Conservation (phyloP, 92 coral and sea anemone genomes). For the Epizoanthus rinbou region DNA sequence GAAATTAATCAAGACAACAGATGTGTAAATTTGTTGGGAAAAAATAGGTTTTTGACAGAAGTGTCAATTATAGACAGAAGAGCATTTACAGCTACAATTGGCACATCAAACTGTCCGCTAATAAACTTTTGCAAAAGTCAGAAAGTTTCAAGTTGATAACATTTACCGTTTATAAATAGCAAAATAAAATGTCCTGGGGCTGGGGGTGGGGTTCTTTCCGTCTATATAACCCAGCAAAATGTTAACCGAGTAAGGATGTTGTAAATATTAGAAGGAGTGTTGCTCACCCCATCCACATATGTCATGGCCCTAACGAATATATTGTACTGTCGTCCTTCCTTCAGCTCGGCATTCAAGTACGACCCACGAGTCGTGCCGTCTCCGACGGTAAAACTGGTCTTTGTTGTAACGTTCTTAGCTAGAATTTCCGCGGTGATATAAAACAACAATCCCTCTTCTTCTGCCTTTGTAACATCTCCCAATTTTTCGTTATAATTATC, state of each 20-base stretch:
- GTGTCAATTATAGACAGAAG: no score
- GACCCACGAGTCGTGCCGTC: constrained; percentile 28
- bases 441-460: constrained; percentile 1
- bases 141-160: no score
- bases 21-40: no score
- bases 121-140: no score
- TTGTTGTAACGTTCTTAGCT: neutral
- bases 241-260: neutral
- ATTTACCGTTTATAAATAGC: no score
- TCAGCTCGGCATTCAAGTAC: constrained; percentile 20
- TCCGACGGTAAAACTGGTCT: constrained; percentile 18
- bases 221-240: neutral
- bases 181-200: no score
- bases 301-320: constrained; percentile 26
- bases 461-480: constrained; percentile 1
- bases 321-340: constrained; percentile 11
- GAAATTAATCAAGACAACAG: no score
- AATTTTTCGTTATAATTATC: neutral
- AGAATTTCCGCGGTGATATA: constrained; percentile 19
- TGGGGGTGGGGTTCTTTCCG: neutral
- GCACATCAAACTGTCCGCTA: no score
- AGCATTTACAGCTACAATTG: no score
- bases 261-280: neutral
- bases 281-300: neutral
- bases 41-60: no score